Base-by-base conservation (phyloP, 37 sponge, comb jelly and placozoan genomes). In the Eunapius fragilis region DNA sequence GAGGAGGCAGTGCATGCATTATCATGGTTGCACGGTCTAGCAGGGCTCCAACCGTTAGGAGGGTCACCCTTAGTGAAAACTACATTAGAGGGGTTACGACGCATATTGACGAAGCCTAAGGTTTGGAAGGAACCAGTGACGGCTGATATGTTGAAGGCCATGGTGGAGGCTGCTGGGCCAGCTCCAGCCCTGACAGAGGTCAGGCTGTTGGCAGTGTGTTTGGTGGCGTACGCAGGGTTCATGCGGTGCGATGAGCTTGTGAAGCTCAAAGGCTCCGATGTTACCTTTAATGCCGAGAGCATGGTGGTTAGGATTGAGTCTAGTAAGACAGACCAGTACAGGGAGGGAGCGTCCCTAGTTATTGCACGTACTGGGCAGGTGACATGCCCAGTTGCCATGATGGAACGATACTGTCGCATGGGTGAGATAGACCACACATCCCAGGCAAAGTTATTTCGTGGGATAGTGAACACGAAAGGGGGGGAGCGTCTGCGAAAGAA, bases 1-100 rank as follows among this genome's bases (percentile, higher is more conserved):
- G 76, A 75, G 31, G 76, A 75, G 31, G 76, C 76, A 32, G 76
- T 75, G 36, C 25, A 75, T 34, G 33, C 76, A 75, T 3, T 31
- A 25, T 25, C 32, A 31, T 75, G 76, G 76, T 25, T 34, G 32
- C 76, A 75, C 9, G 25, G 33, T 3, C 5, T 75, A 32, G 76
- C 76, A 75, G 36, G 76, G 25, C n/a, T 32, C 76, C 36, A 28
- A 4, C 25, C 76, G 5, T 24, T 34, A 2, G 36, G 32, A 13
- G 76, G 25, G 25, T 35, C 33, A 31, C 9, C 76, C 33, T 34
- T 75, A 31, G 76, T 75, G 3, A 24, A 25, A 5, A 10, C 33
- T 26, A 75, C 31, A 2, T 31, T 75, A 24, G 76, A 75, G 9
- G 76, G 76, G 25, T 34, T 75, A 75, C 76, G 33, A 9, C 33